phyloP scores from a whole-genome alignment of 1,140 invertebrate species.

The Batillaria attramentaria region DNA sequence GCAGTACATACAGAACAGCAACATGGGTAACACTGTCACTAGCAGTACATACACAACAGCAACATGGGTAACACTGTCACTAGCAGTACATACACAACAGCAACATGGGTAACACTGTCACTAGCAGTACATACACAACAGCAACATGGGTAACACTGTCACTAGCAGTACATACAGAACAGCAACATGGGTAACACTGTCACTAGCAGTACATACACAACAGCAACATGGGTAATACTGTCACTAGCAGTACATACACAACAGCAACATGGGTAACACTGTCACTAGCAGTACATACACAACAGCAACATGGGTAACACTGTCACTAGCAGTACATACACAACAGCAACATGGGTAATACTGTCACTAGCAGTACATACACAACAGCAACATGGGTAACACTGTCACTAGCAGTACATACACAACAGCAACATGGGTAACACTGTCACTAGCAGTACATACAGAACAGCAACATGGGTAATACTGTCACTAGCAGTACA shows the following conservation, averaged over 20 bases:
- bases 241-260: background rate
- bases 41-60: background rate
- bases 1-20: background rate
- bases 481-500: background rate
- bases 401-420: background rate
- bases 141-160: too few species aligned
- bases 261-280: background rate
- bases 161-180: background rate
- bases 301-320: too few species aligned
- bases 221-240: too few species aligned
- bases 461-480: too few species aligned
- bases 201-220: background rate
- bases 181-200: background rate
- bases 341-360: background rate
- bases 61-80: background rate
- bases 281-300: background rate
- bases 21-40: background rate
- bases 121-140: background rate
- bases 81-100: background rate
- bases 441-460: background rate
- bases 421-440: background rate
- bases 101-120: background rate
- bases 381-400: too few species aligned
- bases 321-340: background rate
- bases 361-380: background rate